phyloP scores from a whole-genome alignment of 2,113 vertebrate genomes.

The Elanoides forficatus region DNA sequence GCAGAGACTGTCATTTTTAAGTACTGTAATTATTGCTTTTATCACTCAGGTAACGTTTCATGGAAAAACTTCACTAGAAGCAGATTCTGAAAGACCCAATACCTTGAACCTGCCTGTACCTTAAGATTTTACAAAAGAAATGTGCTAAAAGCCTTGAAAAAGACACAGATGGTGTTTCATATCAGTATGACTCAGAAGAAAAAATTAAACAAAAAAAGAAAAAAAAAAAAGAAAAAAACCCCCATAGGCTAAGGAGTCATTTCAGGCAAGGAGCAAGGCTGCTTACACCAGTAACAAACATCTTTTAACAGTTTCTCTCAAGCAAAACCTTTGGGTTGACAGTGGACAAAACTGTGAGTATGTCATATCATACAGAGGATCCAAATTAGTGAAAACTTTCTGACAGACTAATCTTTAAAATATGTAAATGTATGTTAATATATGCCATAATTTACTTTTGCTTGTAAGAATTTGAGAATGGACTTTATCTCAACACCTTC shows the following conservation, averaged over 20 bases:
- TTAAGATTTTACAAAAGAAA: neutral
- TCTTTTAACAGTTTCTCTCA: neutral
- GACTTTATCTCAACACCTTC: neutral
- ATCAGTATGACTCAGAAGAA: neutral
- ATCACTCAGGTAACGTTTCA: neutral
- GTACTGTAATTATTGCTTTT: conserved; percentile 57
- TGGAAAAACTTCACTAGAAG: conserved; percentile 1
- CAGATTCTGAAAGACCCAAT: neutral
- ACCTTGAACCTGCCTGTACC: neutral
- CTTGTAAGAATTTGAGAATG: neutral
- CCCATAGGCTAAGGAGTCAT: neutral
- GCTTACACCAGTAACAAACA: neutral
- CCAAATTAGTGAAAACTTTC: neutral
- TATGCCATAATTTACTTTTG: neutral
- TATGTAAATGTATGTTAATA: neutral
- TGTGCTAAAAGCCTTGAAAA: neutral
- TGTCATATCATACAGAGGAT: neutral
- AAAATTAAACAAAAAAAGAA: neutral
- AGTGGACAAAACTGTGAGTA: neutral
- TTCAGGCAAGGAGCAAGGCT: neutral
- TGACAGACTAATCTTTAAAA: neutral
- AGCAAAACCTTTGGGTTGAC: neutral
- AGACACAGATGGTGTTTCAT: neutral
- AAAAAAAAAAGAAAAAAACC: fast-evolving
- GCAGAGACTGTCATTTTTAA: conserved; percentile 49